These are phyloP conservation scores for Nesidiocoris tenuis DNA, from an alignment of 2,888 invertebrate genomes.

Conservation along the genomic window DNA sequence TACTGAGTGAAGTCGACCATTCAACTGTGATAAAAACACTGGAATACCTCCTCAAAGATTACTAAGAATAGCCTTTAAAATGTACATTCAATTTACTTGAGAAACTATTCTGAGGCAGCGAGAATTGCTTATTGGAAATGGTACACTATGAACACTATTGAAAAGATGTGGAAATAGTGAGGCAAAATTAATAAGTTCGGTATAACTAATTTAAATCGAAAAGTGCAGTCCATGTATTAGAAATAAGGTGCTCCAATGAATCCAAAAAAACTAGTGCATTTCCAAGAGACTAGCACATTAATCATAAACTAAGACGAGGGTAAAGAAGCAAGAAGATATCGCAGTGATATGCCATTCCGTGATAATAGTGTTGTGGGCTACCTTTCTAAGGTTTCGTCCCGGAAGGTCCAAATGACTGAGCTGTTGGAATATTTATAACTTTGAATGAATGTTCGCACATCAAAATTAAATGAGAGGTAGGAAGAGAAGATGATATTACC, in stretches of 20 bases:
- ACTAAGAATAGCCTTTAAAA: too few species aligned
- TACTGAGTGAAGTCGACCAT: too few species aligned
- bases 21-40: too few species aligned
- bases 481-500: background rate
- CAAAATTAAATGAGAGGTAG: background rate
- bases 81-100: too few species aligned
- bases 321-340: slow-evolving; percentile 21
- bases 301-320: slow-evolving; percentile 19
- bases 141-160: too few species aligned
- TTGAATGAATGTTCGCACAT: slow-evolving; percentile 13
- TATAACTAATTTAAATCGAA: background rate
- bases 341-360: slow-evolving; percentile 29
- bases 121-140: too few species aligned
- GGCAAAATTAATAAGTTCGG: background rate
- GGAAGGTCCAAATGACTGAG: slow-evolving; percentile 53
- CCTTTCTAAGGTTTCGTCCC: slow-evolving; percentile 54
- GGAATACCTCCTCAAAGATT: too few species aligned
- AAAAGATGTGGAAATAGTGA: background rate
- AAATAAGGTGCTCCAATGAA: slow-evolving; percentile 32
- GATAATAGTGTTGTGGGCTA: slow-evolving; percentile 47
- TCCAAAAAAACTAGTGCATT: slow-evolving; percentile 28
- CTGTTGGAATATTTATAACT: slow-evolving; percentile 49
- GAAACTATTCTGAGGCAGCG: too few species aligned
- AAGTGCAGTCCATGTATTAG: slow-evolving; percentile 5
- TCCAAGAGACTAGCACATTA: slow-evolving; percentile 18